These are phyloP conservation scores for Mycetomoellerius zeteki DNA, from an alignment of 1,140 invertebrate genomes.

Conservation along the genomic window DNA sequence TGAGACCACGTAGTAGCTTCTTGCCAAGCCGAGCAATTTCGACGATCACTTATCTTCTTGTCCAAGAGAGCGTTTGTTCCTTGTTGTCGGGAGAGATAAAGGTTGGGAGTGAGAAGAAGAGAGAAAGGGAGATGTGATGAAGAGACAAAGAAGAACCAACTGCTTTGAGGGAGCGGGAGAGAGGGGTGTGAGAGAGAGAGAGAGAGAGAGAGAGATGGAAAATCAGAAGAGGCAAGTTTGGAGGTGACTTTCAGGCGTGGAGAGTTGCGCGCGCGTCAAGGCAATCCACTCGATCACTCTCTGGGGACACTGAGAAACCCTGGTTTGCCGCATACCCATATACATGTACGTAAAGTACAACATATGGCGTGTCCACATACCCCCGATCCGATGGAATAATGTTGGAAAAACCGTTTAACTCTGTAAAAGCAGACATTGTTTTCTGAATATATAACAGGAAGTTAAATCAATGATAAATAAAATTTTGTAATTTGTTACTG, in stretches of 20 bases:
- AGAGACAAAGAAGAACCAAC: neutral
- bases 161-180: neutral
- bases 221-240: conserved; percentile 38
- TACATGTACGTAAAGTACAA: conserved; percentile 15
- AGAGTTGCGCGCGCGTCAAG: conserved; percentile 67
- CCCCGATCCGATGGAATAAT: conserved; percentile 29
- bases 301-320: conserved; percentile 51
- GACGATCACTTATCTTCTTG: conserved; percentile 60
- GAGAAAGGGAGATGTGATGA: neutral
- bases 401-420: conserved; percentile 16
- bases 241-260: conserved; percentile 62
- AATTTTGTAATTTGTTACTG: conserved; percentile 4
- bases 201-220: neutral
- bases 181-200: conserved; percentile 12
- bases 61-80: conserved; percentile 36
- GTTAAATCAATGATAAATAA: conserved; percentile 19
- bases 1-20: conserved; percentile 23
- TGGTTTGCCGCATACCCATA: conserved; percentile 14
- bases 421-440: conserved; percentile 13
- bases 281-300: conserved; percentile 70
- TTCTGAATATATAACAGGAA: neutral
- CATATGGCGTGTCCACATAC: conserved; percentile 3
- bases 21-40: conserved; percentile 51
- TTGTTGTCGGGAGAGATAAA: conserved; percentile 48
- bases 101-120: conserved; percentile 22